Percentiles rank a stretch among this genome's conserved stretches.
These are phyloP conservation scores for Smittia aterrima DNA, from an alignment of 2,888 invertebrate genomes.

Conservation along the genomic window DNA sequence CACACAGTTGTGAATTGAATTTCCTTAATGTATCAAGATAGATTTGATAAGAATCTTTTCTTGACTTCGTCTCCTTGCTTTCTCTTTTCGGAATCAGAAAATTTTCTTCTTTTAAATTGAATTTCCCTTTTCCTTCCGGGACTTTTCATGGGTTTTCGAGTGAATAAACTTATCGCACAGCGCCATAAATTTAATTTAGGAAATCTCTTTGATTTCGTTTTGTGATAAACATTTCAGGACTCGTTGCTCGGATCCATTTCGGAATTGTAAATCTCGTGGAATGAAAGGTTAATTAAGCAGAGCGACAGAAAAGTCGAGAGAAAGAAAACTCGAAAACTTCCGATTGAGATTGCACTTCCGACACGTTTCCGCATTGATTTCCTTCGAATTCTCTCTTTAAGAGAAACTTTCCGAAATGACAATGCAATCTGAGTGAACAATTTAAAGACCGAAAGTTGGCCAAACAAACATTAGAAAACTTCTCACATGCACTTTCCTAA, in stretches of 20 bases:
- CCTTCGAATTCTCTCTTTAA: not conserved
- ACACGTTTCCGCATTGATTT: slow-evolving; percentile 12
- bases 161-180: slow-evolving; percentile 10
- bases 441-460: not conserved
- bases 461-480: not conserved
- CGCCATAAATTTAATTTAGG: slow-evolving; percentile 14
- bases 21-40: slow-evolving; percentile 36
- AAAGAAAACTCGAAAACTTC: not conserved
- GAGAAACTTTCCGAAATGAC: not conserved
- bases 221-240: not conserved
- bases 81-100: not conserved
- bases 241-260: not conserved
- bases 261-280: slow-evolving; percentile 10
- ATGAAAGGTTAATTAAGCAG: slow-evolving; percentile 19
- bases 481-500: not conserved
- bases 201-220: slow-evolving; percentile 8
- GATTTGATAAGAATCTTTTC: slow-evolving; percentile 24
- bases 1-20: slow-evolving; percentile 20
- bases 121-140: slow-evolving; percentile 26
- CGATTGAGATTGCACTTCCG: not conserved
- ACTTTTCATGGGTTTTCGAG: not conserved
- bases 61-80: not conserved
- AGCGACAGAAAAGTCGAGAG: not conserved
- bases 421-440: slow-evolving; percentile 11
- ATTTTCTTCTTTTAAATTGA: slow-evolving; percentile 17